Evolutionary conservation across 2,797 vertebrate species (phyloP), one percentile per base, ranked within the genome.

Genomic region (Microcaecilia unicolor): DNA sequence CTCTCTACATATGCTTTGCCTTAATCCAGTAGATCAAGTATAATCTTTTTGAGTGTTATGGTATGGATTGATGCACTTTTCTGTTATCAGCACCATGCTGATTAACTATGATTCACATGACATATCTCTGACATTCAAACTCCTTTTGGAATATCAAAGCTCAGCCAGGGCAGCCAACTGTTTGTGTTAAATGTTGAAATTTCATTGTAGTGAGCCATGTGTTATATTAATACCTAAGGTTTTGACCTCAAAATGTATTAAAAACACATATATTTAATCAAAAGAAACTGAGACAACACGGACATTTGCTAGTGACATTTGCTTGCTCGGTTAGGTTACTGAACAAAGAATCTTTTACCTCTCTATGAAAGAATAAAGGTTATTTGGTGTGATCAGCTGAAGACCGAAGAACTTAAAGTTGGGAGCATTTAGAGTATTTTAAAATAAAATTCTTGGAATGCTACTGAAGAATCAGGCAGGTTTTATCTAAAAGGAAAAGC

Each of bases 261-360:
- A 25, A 11, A 21, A 12, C 28, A 18, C 11, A 34, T 31, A 4
- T 7, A n/a, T 34, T 11, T 18, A n/a, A 37, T 16, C 4, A 26
- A 25, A 39, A 25, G 6, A 15, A n/a, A 23, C 6, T 2, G 2
- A 6, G 44, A 18, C 19, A 3, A 17, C 29, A 10, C 8, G 4
- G n/a, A 11, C n/a, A 17, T 25, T 25, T 22, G 7, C 13, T 26
- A n/a, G n/a, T n/a, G 28, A 12, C 22, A 2, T 21, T 25, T 36
- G 2, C 19, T 4, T 25, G 10, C 27, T 21, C 38, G 5, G 9
- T 30, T n/a, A 34, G 17, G 3, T 10, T 26, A 17, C 31, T 6
- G 1, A 36, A n/a, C n/a, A n/a, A 40, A 18, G 10, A 20, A 26
- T 26, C 6, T 1, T 1, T 44, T 28, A 3, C 9, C 0, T 0